phyloP scores from a whole-genome alignment of 2,888 invertebrate species.

The Alviniconcha strummeri region DNA sequence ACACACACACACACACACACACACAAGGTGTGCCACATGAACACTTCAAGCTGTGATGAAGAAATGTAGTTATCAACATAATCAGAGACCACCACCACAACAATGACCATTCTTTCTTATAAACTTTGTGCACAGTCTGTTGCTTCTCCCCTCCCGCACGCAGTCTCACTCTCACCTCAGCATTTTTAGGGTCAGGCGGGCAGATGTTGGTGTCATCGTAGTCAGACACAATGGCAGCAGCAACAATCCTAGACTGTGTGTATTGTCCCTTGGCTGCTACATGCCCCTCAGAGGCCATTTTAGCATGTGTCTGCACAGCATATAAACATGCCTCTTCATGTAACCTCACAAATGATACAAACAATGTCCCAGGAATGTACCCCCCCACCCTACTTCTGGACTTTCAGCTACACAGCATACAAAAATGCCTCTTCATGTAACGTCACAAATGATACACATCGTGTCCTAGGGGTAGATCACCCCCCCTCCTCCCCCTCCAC shows the following conservation, averaged over 20 bases:
- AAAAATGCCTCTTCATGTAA: no score
- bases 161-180: no score
- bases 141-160: no score
- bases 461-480: neutral
- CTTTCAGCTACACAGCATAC: no score
- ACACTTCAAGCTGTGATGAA: neutral
- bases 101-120: no score
- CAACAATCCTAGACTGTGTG: constrained; percentile 35
- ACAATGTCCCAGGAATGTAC: neutral
- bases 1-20: neutral
- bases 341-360: neutral
- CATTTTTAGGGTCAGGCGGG: neutral
- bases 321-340: neutral
- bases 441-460: no score
- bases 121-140: no score
- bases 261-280: constrained; percentile 47
- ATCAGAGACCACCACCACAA: neutral
- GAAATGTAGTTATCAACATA: no score
- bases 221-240: constrained; percentile 35
- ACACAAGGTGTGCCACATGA: neutral
- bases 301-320: constrained; percentile 8
- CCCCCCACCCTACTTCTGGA: neutral
- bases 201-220: constrained; percentile 29
- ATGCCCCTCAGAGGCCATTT: constrained; percentile 43
- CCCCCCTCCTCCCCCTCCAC: neutral